Evolutionary conservation across 1,140 invertebrate species (phyloP), one percentile per base, ranked within the genome.

Genomic region (Rhagoletis pomonella): DNA sequence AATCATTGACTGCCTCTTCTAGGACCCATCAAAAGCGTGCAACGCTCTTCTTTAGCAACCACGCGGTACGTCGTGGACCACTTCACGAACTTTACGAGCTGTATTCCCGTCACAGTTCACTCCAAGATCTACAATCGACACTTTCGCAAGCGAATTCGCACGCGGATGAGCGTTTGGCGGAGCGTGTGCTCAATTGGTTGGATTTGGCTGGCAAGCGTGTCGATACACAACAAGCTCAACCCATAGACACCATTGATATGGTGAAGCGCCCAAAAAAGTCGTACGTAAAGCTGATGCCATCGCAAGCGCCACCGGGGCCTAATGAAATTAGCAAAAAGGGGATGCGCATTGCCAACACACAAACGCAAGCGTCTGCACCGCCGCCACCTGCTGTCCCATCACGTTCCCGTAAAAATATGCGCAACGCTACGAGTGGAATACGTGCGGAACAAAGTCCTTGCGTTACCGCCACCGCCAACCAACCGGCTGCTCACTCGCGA

Each of bases 181-280:
- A 93, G 55, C 91, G 92, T 73, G 92, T 93, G 3, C 90, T 93
- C 3, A 90, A 93, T 64, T 93, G 92, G 92, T 65, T 93, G 60
- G 92, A 93, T 73, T 85, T 93, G 87, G 92, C 92, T 0, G 92
- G 92, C 0, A 89, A 91, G 2, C 88, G 67, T 73, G 7, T 47
- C 17, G 67, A 73, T 89, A 42, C 89, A 90, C 19, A 91, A 90
- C 6, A 87, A 91, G 0, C 90, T 90, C 62, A 88, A 81, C 65
- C 85, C 0, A 14, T 39, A 4, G 47, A 87, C n/a, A 12, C 67
- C 19, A 88, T 58, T 14, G 87, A 88, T 50, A 88, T 88, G 87
- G 84, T 69, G 12, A 85, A 73, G 9, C 84, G 69, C n/a, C 42
- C 29, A 7, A 88, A 86, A 39, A 77, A 85, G 29, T n/a, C 65